Conservation (phyloP, 2,113 vertebrate genomes). For the Channa maculata region DNA sequence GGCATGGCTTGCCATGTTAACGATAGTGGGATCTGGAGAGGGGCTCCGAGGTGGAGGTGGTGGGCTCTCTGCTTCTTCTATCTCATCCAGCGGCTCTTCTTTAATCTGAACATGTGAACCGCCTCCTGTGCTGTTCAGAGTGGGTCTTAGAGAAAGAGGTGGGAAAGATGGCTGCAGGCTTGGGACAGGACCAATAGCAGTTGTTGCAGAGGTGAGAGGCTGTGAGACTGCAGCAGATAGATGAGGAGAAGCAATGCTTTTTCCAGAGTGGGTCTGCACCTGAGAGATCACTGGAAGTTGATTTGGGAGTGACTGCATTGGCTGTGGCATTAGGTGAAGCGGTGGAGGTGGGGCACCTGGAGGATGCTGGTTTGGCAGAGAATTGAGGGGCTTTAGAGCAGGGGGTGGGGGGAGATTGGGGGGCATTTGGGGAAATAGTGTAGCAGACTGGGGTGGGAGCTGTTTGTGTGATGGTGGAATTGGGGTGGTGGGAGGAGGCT, state of each 20-base stretch:
- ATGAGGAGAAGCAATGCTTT: constrained; percentile 78
- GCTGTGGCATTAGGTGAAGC: constrained; percentile 95
- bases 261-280: constrained; percentile 86
- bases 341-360: constrained; percentile 94
- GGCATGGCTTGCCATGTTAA: constrained; percentile 93
- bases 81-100: constrained; percentile 94
- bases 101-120: constrained; percentile 89
- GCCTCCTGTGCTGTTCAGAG: constrained; percentile 62
- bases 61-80: constrained; percentile 92
- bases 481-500: constrained; percentile 94
- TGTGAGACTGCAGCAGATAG: constrained; percentile 82
- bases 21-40: constrained; percentile 92
- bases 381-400: constrained; percentile 93
- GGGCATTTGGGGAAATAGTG: constrained; percentile 92
- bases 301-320: constrained; percentile 84
- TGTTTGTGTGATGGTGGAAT: constrained; percentile 94
- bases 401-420: constrained; percentile 95
- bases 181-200: constrained; percentile 75
- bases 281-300: constrained; percentile 92
- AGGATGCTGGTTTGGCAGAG: constrained; percentile 91
- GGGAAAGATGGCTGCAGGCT: constrained; percentile 82
- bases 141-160: constrained; percentile 75
- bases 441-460: constrained; percentile 87
- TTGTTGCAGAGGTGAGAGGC: constrained; percentile 76
- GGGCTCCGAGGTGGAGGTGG: constrained; percentile 91